Conservation (phyloP, 2,797 vertebrate species). For the Malacoraja senta region DNA sequence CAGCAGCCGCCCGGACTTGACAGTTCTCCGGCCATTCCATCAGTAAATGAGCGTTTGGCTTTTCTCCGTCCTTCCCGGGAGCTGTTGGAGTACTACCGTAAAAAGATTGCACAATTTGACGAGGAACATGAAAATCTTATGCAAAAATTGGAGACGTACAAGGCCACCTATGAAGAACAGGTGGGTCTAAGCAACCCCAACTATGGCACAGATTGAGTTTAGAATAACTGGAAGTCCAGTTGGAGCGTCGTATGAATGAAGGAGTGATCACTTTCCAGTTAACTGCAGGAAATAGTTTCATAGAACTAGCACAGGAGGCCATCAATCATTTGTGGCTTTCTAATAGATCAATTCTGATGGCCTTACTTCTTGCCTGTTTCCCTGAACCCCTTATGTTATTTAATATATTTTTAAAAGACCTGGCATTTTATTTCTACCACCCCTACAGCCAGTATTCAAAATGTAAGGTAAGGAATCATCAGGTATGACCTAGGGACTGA, state of each 20-base stretch:
- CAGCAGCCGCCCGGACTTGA: slow-evolving; percentile 46
- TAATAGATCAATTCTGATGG: no score
- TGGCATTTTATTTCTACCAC: no score
- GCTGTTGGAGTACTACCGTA: slow-evolving; percentile 82
- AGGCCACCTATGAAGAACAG: slow-evolving; percentile 70
- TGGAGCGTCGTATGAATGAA: not conserved
- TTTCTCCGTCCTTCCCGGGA: slow-evolving; percentile 76
- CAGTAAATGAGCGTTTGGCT: slow-evolving; percentile 71
- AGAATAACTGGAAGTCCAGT: not conserved
- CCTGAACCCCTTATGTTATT: no score
- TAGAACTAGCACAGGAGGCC: not conserved
- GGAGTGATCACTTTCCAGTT: not conserved
- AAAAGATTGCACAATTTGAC: slow-evolving; percentile 81
- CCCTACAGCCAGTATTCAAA: no score
- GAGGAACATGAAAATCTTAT: slow-evolving; percentile 76
- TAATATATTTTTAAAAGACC: no score
- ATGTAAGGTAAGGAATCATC: no score
- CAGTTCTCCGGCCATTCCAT: slow-evolving; percentile 68
- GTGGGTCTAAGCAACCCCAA: slow-evolving; percentile 48
- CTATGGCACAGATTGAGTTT: not conserved
- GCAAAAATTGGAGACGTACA: slow-evolving; percentile 76
- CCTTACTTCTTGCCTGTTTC: no score
- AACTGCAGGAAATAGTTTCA: not conserved
- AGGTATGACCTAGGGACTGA: no score
- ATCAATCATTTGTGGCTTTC: no score